A percentile compares a stretch with the other conserved stretches of the same genome.
Evolutionary conservation across 1,140 invertebrate species (phyloP).

Genomic region (Ostrea edulis): DNA sequence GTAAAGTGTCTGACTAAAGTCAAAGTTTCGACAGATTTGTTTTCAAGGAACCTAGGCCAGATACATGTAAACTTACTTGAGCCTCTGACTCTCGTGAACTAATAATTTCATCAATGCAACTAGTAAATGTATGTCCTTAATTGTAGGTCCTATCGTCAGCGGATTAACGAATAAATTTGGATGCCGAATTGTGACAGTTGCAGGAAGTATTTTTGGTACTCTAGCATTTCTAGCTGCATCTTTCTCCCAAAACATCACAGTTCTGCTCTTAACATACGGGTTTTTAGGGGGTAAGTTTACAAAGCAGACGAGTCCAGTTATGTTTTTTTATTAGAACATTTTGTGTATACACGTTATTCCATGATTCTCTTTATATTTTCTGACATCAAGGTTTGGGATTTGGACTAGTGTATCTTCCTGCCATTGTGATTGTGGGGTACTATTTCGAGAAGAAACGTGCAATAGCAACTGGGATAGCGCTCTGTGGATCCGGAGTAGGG

Average conservation of each 20-base stretch:
- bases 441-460: slow-evolving; percentile 98
- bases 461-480: slow-evolving; percentile 97
- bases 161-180: slow-evolving; percentile 93
- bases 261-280: slow-evolving; percentile 96
- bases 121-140: background rate
- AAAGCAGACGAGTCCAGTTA: slow-evolving; percentile 39
- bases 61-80: too few relatives aligned
- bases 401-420: slow-evolving; percentile 98
- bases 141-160: slow-evolving; percentile 91
- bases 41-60: too few relatives aligned
- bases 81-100: too few relatives aligned
- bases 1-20: too few relatives aligned
- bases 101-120: too few relatives aligned
- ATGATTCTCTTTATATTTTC: background rate
- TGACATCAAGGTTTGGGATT: slow-evolving; percentile 84
- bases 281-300: slow-evolving; percentile 89
- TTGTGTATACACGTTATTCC: background rate
- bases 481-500: slow-evolving; percentile 95
- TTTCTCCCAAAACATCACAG: slow-evolving; percentile 88
- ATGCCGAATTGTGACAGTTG: slow-evolving; percentile 92
- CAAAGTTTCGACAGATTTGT: too few relatives aligned
- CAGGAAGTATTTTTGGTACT: slow-evolving; percentile 89
- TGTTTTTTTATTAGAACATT: background rate
- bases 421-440: slow-evolving; percentile 97
- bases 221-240: slow-evolving; percentile 87